A percentile compares a stretch with the other conserved stretches of the same genome.
Conservation (phyloP, 2,888 invertebrate genomes). For the Hartigia nigra region DNA sequence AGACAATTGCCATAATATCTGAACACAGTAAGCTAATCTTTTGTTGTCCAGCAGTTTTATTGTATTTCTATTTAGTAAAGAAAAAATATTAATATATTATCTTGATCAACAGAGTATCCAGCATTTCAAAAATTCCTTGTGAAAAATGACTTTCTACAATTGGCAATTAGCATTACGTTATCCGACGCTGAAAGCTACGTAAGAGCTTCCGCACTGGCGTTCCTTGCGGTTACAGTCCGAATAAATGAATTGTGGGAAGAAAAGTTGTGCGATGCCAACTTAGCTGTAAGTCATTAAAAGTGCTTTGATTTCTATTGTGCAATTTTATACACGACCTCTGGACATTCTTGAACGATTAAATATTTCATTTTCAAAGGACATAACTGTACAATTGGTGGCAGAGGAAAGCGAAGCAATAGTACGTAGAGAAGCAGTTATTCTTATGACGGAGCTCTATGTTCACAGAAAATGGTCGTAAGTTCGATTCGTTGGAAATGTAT, state of each 20-base stretch:
- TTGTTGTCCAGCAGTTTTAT: constrained; percentile 14
- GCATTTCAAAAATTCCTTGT: constrained; percentile 79
- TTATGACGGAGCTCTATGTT: constrained; percentile 76
- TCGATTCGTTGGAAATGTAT: background rate
- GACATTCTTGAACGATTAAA: background rate
- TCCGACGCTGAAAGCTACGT: constrained; percentile 81
- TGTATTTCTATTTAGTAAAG: background rate
- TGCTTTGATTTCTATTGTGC: background rate
- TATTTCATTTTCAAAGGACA: constrained; percentile 54
- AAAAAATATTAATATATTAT: background rate
- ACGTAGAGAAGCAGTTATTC: constrained; percentile 76
- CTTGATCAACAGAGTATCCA: constrained; percentile 73
- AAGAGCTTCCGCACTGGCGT: constrained; percentile 79
- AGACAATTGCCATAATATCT: constrained; percentile 77
- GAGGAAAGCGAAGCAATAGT: constrained; percentile 83
- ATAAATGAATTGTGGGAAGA: constrained; percentile 77
- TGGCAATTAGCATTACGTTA: constrained; percentile 75
- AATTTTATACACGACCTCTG: background rate
- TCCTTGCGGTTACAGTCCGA: constrained; percentile 76
- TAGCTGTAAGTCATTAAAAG: constrained; percentile 69
- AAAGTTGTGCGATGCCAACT: constrained; percentile 69
- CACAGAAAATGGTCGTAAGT: constrained; percentile 71
- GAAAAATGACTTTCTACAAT: constrained; percentile 73
- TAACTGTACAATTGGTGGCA: constrained; percentile 71
- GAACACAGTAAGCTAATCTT: constrained; percentile 73